Evolutionary conservation across 2,888 invertebrate genomes (phyloP).

Genomic region (Mystacides longicornis): DNA sequence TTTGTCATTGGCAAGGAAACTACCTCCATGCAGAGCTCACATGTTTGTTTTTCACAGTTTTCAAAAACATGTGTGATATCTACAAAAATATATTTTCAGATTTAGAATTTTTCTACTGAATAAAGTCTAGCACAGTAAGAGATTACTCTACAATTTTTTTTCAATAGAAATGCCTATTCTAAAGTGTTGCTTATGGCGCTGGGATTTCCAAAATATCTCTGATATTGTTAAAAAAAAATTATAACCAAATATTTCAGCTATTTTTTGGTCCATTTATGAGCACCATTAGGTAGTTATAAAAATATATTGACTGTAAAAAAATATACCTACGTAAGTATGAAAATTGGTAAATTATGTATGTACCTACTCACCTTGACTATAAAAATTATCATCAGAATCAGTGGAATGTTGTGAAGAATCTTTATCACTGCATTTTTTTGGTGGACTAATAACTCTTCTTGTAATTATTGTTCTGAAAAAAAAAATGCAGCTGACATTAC

Average conservation of each 20-base stretch:
- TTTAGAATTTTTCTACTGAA: too few species aligned
- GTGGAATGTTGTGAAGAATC: conserved; percentile 5
- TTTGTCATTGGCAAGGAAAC: conserved; percentile 78
- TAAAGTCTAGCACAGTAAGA: too few species aligned
- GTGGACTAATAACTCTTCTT: not conserved
- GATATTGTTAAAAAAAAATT: too few species aligned
- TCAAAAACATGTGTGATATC: conserved; percentile 5
- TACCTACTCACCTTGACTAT: not conserved
- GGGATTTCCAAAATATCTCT: too few species aligned
- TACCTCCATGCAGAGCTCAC: conserved; percentile 81
- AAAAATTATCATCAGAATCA: not conserved
- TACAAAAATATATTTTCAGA: too few species aligned
- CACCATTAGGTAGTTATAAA: not conserved
- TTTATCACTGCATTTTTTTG: conserved; percentile 1
- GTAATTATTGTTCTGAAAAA: not conserved
- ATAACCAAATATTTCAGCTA: too few species aligned
- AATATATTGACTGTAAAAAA: not conserved
- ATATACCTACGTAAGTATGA: not conserved
- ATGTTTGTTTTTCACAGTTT: conserved; percentile 34
- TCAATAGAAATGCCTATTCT: too few species aligned
- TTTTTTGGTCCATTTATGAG: not conserved
- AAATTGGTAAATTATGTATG: not conserved
- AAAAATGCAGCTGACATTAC: too few species aligned
- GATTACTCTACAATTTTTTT: too few species aligned
- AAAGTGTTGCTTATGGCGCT: too few species aligned